Conservation (phyloP, 2,113 vertebrate genomes). For the Cygnus buccinator region DNA sequence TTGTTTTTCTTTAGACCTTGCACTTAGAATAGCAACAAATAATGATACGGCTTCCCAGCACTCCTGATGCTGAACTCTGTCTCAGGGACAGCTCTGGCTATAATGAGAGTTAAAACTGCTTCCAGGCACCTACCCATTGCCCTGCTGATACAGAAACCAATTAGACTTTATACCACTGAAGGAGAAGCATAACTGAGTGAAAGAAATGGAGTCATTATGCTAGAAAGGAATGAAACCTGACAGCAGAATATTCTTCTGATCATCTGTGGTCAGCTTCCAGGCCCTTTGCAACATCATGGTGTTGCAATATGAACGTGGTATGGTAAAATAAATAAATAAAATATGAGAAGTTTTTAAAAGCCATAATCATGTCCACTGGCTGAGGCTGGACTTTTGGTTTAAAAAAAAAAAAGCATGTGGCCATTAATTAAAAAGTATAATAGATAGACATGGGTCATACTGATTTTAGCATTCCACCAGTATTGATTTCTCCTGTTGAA, state of each 20-base stretch:
- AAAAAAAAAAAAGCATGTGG: neutral
- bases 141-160: neutral
- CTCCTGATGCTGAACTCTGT: neutral
- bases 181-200: neutral
- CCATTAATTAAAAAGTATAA: neutral
- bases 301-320: neutral
- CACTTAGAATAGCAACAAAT: neutral
- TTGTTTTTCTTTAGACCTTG: neutral
- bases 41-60: neutral
- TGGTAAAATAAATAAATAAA: neutral
- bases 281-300: neutral
- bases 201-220: neutral
- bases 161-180: neutral
- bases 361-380: neutral
- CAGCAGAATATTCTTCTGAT: neutral
- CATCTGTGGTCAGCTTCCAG: neutral
- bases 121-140: neutral
- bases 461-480: neutral
- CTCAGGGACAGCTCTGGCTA: neutral
- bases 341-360: neutral
- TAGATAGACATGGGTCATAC: accelerated
- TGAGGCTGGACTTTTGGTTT: neutral
- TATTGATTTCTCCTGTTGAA: neutral
- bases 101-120: neutral
- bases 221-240: neutral